A percentile compares a stretch with the other conserved stretches of the same genome.
These are phyloP conservation scores for Diacarnus erythraeanus DNA, from an alignment of 37 sponge, comb jelly and placozoan species.

Conservation along the genomic window DNA sequence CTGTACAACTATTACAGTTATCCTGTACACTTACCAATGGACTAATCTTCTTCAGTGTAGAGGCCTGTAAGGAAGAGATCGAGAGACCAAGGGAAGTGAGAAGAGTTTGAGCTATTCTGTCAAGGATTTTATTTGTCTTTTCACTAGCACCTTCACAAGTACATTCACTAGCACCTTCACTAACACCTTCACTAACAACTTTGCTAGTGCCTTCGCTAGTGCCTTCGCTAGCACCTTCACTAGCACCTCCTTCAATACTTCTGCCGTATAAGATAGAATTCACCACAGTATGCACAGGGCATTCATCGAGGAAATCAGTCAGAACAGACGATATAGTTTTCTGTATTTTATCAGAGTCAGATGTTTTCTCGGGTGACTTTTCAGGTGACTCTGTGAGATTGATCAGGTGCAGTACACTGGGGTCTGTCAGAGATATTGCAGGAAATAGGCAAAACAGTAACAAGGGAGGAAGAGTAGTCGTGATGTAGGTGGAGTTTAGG, in stretches of 20 bases:
- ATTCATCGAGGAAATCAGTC: neutral
- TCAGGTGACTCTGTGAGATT: neutral
- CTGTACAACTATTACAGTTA: no score
- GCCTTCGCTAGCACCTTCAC: neutral
- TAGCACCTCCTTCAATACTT: neutral
- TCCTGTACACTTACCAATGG: conserved; percentile 3
- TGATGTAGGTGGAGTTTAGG: neutral
- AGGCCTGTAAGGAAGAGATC: neutral
- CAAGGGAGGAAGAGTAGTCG: conserved; percentile 21
- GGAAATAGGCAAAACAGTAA: conserved; percentile 17
- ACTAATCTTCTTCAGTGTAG: neutral
- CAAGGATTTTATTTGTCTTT: conserved; percentile 1
- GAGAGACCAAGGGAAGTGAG: neutral
- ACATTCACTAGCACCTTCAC: no score
- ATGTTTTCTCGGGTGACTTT: neutral
- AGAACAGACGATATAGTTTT: neutral
- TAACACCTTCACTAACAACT: no score
- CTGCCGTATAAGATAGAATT: neutral
- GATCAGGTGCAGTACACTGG: neutral
- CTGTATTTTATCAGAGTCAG: neutral
- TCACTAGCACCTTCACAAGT: neutral
- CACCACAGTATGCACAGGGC: neutral
- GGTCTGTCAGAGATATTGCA: conserved; percentile 4
- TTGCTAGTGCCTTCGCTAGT: no score
- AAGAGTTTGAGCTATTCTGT: neutral